Conservation (phyloP, 2,888 invertebrate genomes). For the Steinernema scapterisci region DNA sequence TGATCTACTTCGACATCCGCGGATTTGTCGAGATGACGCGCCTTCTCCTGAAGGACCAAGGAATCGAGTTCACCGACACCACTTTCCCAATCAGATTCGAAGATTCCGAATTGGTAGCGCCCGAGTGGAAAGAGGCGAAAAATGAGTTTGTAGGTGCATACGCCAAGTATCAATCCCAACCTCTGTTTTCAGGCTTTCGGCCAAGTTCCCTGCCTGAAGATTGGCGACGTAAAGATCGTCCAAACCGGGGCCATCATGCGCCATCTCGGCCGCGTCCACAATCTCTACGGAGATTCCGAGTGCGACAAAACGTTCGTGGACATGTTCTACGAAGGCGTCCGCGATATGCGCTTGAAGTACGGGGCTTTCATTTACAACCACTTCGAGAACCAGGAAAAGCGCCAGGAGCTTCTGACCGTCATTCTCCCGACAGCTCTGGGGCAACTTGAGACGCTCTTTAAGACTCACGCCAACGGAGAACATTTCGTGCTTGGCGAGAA, state of each 20-base stretch:
- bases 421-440: conserved; percentile 46
- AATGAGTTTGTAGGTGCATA: conserved; percentile 41
- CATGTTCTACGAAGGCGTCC: conserved; percentile 51
- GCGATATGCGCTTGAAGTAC: conserved; percentile 53
- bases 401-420: no score
- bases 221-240: conserved; percentile 49
- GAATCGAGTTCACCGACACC: conserved; percentile 49
- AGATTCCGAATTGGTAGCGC: no score
- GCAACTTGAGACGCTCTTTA: conserved; percentile 49
- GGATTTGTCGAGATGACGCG: conserved; percentile 55
- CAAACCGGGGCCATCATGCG: conserved; percentile 57
- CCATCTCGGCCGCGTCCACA: conserved; percentile 50
- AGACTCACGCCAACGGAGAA: conserved; percentile 49
- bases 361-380: conserved; percentile 47
- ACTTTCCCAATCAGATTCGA: conserved; percentile 28
- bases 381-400: conserved; percentile 40
- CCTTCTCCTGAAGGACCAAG: conserved; percentile 50
- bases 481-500: conserved; percentile 50
- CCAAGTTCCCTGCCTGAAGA: conserved; percentile 51
- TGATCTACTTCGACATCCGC: no score
- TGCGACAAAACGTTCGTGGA: conserved; percentile 49
- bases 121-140: conserved; percentile 48
- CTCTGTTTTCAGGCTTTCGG: conserved; percentile 48
- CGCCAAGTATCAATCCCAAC: background rate
- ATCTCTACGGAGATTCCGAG: conserved; percentile 50